Conservation (phyloP, 2,113 vertebrate species). For the Chinchilla lanigera region DNA sequence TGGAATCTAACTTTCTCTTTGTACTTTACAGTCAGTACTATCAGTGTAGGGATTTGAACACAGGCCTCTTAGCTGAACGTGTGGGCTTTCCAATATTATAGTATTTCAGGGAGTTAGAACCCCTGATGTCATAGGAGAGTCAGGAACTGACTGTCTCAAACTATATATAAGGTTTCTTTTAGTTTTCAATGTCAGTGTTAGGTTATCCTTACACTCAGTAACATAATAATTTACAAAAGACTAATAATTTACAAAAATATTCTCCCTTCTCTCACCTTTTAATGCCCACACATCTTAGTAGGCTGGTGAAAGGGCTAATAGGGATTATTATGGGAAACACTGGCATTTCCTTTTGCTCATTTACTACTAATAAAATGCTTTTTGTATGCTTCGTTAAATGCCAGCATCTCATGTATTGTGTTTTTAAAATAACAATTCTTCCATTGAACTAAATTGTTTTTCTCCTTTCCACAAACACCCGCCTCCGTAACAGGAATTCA, state of each 20-base stretch:
- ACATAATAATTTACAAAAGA: not conserved
- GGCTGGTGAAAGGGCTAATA: not conserved
- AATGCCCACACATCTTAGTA: not conserved
- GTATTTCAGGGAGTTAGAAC: not conserved
- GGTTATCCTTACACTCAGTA: not conserved
- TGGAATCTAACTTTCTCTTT: not conserved
- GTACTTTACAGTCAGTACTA: not conserved
- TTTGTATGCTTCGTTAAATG: constrained; percentile 26
- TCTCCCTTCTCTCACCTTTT: not conserved
- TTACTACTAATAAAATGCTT: constrained; percentile 14
- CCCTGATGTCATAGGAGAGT: not conserved
- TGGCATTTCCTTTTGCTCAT: not conserved
- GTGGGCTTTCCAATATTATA: not conserved
- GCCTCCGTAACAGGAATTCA: not conserved
- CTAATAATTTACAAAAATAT: not conserved
- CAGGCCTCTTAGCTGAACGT: not conserved
- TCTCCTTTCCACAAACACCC: not conserved
- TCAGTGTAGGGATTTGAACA: not conserved
- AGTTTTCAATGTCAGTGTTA: constrained; percentile 6
- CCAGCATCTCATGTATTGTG: not conserved
- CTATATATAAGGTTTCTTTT: not conserved
- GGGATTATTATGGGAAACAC: not conserved
- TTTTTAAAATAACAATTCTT: constrained; percentile 16
- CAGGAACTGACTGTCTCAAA: not conserved
- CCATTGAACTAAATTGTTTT: not conserved